These are phyloP conservation scores for Megalops atlanticus DNA, from an alignment of 2,113 vertebrate species.

Conservation along the genomic window DNA sequence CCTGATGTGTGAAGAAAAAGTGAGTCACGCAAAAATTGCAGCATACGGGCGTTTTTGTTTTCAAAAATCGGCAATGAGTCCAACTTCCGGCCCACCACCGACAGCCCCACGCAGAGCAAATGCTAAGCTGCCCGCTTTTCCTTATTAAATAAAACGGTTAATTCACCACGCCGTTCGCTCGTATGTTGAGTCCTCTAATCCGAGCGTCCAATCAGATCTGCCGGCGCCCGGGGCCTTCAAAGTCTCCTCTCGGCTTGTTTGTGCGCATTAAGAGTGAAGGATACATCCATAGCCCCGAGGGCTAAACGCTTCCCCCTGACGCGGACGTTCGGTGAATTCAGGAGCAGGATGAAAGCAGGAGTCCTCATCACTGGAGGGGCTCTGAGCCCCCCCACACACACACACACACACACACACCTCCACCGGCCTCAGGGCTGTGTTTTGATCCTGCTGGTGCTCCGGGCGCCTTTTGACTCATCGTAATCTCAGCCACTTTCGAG, in stretches of 20 bases:
- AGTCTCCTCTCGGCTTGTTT: background rate
- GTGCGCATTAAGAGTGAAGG: constrained; percentile 1
- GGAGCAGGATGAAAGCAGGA: background rate
- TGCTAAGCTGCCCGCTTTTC: too few relatives aligned
- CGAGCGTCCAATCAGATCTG: background rate
- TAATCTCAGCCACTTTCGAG: constrained; percentile 13
- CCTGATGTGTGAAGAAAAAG: too few relatives aligned
- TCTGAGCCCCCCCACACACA: background rate
- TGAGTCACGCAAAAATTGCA: too few relatives aligned
- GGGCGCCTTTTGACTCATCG: background rate
- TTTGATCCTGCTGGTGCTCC: background rate
- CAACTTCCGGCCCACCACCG: too few relatives aligned
- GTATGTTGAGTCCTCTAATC: constrained; percentile 1
- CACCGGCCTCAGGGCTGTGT: background rate
- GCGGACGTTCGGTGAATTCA: background rate
- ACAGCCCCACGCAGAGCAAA: too few relatives aligned
- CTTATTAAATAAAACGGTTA: too few relatives aligned
- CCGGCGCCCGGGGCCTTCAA: background rate
- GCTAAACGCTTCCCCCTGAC: background rate
- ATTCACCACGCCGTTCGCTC: too few relatives aligned
- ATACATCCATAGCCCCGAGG: background rate
- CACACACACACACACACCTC: background rate
- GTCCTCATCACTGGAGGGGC: background rate
- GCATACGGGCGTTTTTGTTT: too few relatives aligned
- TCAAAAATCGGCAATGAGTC: too few relatives aligned